Evolutionary conservation across 2,888 invertebrate genomes (phyloP).

Genomic region (Monopis laevigella): DNA sequence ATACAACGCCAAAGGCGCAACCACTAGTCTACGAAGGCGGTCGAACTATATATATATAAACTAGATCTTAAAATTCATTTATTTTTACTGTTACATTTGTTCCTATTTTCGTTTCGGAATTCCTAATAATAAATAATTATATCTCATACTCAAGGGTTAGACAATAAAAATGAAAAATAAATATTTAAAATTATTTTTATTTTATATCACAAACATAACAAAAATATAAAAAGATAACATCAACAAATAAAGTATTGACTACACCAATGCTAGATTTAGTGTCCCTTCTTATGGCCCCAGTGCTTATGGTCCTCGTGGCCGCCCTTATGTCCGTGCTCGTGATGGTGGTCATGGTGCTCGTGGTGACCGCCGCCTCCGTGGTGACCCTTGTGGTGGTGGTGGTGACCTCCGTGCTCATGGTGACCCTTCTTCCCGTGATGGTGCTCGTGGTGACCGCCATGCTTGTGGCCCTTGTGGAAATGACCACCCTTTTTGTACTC

Average conservation of each 20-base stretch:
- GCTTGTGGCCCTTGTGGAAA: constrained; percentile 81
- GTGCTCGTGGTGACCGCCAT: constrained; percentile 79
- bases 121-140: too few species aligned
- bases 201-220: constrained; percentile 10
- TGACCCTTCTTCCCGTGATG: constrained; percentile 82
- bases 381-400: constrained; percentile 81
- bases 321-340: constrained; percentile 80
- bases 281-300: constrained; percentile 73
- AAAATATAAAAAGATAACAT: constrained; percentile 19
- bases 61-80: too few species aligned
- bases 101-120: too few species aligned
- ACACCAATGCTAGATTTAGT: constrained; percentile 30
- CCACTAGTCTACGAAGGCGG: too few species aligned
- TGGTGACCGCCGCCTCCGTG: constrained; percentile 81
- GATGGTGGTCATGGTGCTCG: constrained; percentile 76
- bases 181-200: too few species aligned
- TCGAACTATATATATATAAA: too few species aligned
- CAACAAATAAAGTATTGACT: constrained; percentile 37
- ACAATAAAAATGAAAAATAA: too few species aligned
- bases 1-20: too few species aligned
- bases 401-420: constrained; percentile 79
- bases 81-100: too few species aligned
- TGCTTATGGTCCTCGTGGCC: constrained; percentile 82
- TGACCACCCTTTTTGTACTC: constrained; percentile 83
- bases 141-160: too few species aligned